Evolutionary conservation across 2,888 invertebrate species (phyloP), one percentile per base, ranked within the genome.

Genomic region (Epirrita christyi): DNA sequence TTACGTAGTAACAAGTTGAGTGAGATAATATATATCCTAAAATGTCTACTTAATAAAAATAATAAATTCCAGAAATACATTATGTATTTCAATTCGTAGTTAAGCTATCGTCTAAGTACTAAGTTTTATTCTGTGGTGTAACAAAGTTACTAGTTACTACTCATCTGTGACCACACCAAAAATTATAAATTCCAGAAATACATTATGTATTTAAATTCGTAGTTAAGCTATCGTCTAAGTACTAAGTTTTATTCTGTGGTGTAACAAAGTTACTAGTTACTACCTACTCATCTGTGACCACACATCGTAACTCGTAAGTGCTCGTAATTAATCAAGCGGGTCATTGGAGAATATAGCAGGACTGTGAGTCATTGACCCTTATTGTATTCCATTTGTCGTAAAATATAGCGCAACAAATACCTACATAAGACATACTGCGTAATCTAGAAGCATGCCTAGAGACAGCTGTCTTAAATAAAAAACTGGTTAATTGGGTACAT

Each of bases 321-420:
- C 13, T 63, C 55, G 63, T 71, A 66, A 66, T 69, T 64, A 65
- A 66, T 69, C 61, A 75, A 71, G 64, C 70, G 66, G 66, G 56
- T 29, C 57, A 55, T 57, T 58, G 55, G 59, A 60, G 59, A 61
- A 58, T 61, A 46, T 38, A 53, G 37, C 29, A 43, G 38, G 41
- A 40, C 53, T 49, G 32, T 32, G 53, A 65, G 63, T 62, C 69
- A 68, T 59, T 66, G 70, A 70, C 71, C 72, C 63, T 43, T 55
- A 42, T 45, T 49, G 44, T 32, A 57, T 47, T 44, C 14, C 52
- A 47, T 34, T 42, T 43, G 32, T 45, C 32, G 40, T 55, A 36
- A n/a, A 42, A 9, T 27, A n/a, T 40, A 40, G 2, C 4, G 21
- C 21, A 21, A 21, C 21, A 21, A 21, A 21, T 21, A 21, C n/a